phyloP scores from a whole-genome alignment of 2,113 vertebrate genomes.

The Coptodon bakossiorum region DNA sequence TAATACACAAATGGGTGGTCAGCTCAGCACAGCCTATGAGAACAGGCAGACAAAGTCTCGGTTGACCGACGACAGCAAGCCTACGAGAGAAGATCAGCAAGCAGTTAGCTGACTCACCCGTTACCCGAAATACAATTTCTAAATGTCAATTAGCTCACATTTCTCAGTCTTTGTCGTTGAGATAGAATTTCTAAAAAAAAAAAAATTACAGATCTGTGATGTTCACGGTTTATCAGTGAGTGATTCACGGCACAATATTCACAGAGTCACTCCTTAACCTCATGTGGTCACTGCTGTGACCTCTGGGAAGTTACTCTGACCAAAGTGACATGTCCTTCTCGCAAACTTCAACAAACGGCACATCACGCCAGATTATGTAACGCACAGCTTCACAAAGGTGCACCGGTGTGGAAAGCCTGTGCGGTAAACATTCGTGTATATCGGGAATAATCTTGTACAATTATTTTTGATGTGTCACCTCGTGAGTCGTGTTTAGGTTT shows the following conservation, averaged over 20 bases:
- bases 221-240: not conserved
- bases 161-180: not conserved
- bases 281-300: not conserved
- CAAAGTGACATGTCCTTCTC: not conserved
- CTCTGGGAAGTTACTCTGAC: not conserved
- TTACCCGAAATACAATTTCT: constrained; percentile 13
- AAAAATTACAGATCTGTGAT: not conserved
- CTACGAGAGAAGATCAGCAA: not conserved
- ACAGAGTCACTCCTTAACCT: not conserved
- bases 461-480: not conserved
- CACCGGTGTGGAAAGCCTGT: not conserved
- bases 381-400: not conserved
- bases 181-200: not conserved
- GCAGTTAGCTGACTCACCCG: constrained; percentile 7
- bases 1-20: constrained; percentile 18
- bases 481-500: not conserved
- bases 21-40: not conserved
- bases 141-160: constrained; percentile 41
- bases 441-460: not conserved
- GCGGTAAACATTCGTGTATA: not conserved
- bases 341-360: not conserved
- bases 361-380: not conserved
- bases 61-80: not conserved
- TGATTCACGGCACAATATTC: not conserved
- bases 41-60: not conserved